A percentile compares a stretch with the other conserved stretches of the same genome.
phyloP scores from a whole-genome alignment of 2,113 vertebrate genomes.

The Hippolais icterina region DNA sequence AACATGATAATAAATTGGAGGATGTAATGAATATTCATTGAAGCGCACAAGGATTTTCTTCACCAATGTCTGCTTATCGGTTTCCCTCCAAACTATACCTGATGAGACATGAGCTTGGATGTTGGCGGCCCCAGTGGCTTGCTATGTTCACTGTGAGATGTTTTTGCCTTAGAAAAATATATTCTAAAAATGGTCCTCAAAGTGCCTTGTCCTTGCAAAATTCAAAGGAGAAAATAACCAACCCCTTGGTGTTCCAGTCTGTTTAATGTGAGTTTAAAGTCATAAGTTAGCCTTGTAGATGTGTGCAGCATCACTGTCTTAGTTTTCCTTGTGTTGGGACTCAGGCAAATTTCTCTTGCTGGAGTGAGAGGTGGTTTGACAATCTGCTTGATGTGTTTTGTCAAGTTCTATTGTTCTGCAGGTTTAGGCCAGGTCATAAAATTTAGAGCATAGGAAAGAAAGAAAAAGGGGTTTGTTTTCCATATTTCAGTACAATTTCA shows the following conservation, averaged over 20 bases:
- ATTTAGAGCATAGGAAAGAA: background rate
- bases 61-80: background rate
- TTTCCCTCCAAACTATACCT: background rate
- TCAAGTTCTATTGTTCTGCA: background rate
- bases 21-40: conserved; percentile 67
- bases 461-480: background rate
- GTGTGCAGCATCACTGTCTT: background rate
- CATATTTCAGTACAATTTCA: background rate
- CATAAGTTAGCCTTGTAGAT: background rate
- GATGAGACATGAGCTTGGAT: background rate
- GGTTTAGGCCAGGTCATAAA: background rate
- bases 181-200: background rate
- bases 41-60: background rate
- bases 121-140: background rate
- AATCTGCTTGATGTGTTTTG: background rate
- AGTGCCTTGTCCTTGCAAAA: background rate
- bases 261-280: background rate
- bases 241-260: background rate
- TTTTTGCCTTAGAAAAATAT: background rate
- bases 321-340: background rate
- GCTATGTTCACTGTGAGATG: background rate
- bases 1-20: conserved; percentile 73
- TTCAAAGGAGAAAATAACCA: background rate
- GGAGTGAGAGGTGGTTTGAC: background rate
- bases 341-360: background rate